phyloP scores from a whole-genome alignment of 2,113 vertebrate genomes.

The Podarcis muralis region DNA sequence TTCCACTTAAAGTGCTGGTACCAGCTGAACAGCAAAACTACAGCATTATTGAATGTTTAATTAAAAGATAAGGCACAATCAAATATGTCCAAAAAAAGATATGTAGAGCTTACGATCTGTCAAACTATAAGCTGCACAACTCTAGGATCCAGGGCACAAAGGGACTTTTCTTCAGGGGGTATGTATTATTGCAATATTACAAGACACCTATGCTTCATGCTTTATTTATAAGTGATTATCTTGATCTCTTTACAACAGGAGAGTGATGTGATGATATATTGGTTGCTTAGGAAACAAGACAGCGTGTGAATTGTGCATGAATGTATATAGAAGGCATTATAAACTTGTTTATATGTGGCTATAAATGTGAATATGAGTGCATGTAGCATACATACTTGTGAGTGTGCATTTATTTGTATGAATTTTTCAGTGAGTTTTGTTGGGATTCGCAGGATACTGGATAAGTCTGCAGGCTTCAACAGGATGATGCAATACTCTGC shows the following conservation, averaged over 20 bases:
- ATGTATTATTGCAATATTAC: constrained; percentile 46
- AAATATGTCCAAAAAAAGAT: constrained; percentile 86
- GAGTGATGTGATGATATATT: constrained; percentile 6
- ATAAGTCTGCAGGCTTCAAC: no score
- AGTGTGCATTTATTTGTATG: background rate
- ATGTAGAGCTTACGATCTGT: constrained; percentile 84
- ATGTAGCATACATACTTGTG: background rate
- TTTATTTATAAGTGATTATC: constrained; percentile 13
- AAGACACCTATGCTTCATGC: constrained; percentile 24
- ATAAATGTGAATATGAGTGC: constrained; percentile 4
- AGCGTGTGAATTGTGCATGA: background rate
- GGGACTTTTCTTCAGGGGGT: constrained; percentile 70
- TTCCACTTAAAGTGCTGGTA: constrained; percentile 44
- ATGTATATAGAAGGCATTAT: background rate
- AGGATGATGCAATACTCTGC: no score
- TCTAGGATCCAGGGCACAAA: constrained; percentile 74
- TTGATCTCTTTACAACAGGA: constrained; percentile 38
- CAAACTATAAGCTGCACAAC: constrained; percentile 85
- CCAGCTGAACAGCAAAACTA: constrained; percentile 29
- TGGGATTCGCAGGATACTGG: no score
- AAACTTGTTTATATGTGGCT: background rate
- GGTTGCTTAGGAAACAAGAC: constrained; percentile 25
- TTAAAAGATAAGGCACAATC: constrained; percentile 50
- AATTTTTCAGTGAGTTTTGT: background rate
- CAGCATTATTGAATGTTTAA: constrained; percentile 48